phyloP scores from a whole-genome alignment of 2,113 vertebrate species.

The Podarcis cretensis region DNA sequence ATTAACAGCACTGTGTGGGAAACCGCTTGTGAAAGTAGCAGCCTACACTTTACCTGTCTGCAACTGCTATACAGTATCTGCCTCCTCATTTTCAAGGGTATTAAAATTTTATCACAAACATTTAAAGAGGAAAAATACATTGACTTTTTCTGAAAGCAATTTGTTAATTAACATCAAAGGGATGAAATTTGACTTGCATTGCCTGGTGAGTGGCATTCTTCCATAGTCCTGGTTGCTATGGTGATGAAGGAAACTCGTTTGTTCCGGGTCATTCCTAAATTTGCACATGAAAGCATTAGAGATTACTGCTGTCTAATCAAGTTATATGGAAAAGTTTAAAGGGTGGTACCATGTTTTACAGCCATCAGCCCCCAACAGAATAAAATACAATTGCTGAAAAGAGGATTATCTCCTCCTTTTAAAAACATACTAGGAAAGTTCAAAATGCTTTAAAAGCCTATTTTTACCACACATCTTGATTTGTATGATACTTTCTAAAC shows the following conservation, averaged over 20 bases:
- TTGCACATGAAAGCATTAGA: constrained; percentile 84
- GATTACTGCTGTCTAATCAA: constrained; percentile 86
- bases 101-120: constrained; percentile 80
- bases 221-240: constrained; percentile 83
- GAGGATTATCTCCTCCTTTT: constrained; percentile 74
- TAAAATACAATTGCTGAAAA: constrained; percentile 73
- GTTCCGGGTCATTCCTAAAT: constrained; percentile 83
- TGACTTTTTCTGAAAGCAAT: constrained; percentile 81
- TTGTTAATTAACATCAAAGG: constrained; percentile 87
- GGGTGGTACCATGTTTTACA: constrained; percentile 77
- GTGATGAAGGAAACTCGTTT: constrained; percentile 81
- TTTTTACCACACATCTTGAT: constrained; percentile 61
- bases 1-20: rapidly evolving
- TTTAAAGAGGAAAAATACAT: constrained; percentile 76
- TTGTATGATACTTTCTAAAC: constrained; percentile 65
- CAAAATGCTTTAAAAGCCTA: constrained; percentile 67
- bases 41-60: constrained; percentile 34
- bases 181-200: constrained; percentile 83
- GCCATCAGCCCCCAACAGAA: constrained; percentile 72
- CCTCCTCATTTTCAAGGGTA: constrained; percentile 63
- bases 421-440: constrained; percentile 73
- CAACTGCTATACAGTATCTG: constrained; percentile 39
- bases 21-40: neutral
- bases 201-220: constrained; percentile 84
- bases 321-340: constrained; percentile 84